Base-by-base conservation (phyloP, 2,888 invertebrate species). In the Neoscelio sp. region DNA sequence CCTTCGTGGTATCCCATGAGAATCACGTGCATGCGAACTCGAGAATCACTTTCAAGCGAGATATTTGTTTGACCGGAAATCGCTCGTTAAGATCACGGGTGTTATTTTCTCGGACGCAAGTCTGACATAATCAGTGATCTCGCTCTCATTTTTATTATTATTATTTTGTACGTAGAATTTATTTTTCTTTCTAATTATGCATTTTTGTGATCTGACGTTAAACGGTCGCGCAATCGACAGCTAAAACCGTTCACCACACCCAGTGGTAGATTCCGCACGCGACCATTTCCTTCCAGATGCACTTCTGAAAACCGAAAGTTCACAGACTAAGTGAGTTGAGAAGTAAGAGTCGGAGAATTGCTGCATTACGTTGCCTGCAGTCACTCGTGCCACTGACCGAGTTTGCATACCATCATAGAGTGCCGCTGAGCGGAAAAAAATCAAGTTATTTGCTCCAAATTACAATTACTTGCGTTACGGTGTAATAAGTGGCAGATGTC, bases 1-100 rank as follows among this genome's bases (percentile, higher is more conserved):
- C 74, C 74, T 75, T 30, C 40, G 46, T 42, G 33, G 48, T 6
- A 67, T 28, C 17, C 30, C 74, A 42, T 40, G 62, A 56, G 48
- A 46, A 58, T 15, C 2, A 20, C 52, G 2, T 33, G 17, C 35
- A 23, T 44, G 62, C 5, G 23, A 42, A 42, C 15, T 10, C 40
- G 7, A 33, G 50, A 62, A 65, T 78, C 58, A 52, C 77, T 78
- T 78, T 78, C 78, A 52, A 74, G 56, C 52, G 50, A 56, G 56
- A 64, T 70, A 64, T 67, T 48, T 52, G 65, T 60, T 52, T 62
- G 42, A 73, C 73, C 78, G 78, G 78, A 78, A 78, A 62, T 33
- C n/a, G 26, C 67, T 78, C 44, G 44, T 78, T 78, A 60, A 54
- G 2, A 10, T 17, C 23, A 3, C 23, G 33, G 2, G 44, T 10